Percentiles rank a stretch among this genome's conserved stretches.
phyloP scores from a whole-genome alignment of 2,113 vertebrate species.

The Pygoscelis adeliae region DNA sequence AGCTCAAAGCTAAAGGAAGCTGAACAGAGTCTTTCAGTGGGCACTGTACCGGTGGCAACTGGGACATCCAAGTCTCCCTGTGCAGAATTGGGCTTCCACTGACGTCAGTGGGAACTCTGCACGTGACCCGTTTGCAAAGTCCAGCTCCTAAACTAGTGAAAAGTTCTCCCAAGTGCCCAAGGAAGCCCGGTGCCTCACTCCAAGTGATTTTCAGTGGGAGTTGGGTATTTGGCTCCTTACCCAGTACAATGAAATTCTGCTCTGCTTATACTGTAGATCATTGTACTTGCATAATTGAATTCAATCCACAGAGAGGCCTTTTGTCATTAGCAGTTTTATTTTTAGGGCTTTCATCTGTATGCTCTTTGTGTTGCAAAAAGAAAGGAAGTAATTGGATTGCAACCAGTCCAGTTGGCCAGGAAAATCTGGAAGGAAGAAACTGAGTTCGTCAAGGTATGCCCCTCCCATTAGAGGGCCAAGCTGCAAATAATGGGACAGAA shows the following conservation, averaged over 20 bases:
- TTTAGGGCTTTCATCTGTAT: neutral
- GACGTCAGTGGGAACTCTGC: neutral
- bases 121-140: rapidly evolving
- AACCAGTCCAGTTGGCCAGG: neutral
- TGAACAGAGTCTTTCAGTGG: neutral
- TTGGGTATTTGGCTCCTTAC: neutral
- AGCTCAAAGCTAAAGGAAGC: neutral
- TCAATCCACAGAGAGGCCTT: neutral
- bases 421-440: neutral
- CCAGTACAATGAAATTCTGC: neutral
- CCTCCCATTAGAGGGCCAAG: neutral
- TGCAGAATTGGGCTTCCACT: neutral
- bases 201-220: neutral
- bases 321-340: neutral
- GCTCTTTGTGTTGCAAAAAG: neutral
- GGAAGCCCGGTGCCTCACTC: neutral
- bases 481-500: neutral
- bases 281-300: neutral
- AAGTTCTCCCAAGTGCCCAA: neutral
- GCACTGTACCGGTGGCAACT: neutral
- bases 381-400: neutral
- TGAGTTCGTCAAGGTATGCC: neutral
- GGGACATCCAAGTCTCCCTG: neutral
- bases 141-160: neutral
- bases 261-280: neutral